phyloP scores from a whole-genome alignment of 2,797 vertebrate species.

The Alfaro cultratus region DNA sequence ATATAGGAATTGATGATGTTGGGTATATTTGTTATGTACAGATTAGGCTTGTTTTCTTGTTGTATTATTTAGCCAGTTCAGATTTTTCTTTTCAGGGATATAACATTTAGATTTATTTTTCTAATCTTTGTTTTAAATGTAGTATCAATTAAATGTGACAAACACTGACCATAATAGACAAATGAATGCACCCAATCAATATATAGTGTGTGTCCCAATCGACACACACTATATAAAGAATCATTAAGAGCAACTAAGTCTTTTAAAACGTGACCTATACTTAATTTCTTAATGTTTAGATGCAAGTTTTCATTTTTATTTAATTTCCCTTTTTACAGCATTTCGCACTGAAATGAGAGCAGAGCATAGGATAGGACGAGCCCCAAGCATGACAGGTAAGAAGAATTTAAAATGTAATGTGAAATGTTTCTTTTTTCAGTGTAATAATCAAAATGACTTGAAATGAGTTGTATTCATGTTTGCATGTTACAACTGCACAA shows the following conservation, averaged over 20 bases:
- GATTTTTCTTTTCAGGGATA: background rate
- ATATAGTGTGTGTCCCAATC: too few species aligned
- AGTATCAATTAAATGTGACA: background rate
- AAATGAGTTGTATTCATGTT: background rate
- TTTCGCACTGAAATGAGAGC: slow-evolving; percentile 82
- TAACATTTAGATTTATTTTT: background rate
- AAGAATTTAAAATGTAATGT: slow-evolving; percentile 5
- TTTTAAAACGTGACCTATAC: background rate
- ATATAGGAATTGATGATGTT: background rate
- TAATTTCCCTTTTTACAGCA: slow-evolving; percentile 58
- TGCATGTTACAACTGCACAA: background rate
- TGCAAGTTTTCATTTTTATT: background rate
- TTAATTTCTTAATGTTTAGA: background rate
- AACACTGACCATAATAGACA: background rate
- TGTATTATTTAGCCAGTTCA: background rate
- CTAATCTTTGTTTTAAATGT: background rate
- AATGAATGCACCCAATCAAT: background rate
- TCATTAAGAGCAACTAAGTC: background rate
- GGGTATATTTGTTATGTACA: background rate
- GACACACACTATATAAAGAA: background rate
- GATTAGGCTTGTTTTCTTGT: background rate
- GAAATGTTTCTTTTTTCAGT: background rate
- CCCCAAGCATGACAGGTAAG: slow-evolving; percentile 82
- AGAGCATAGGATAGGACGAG: slow-evolving; percentile 82
- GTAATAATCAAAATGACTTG: background rate